These are phyloP conservation scores for Argyresthia albistria DNA, from an alignment of 2,888 invertebrate genomes.

Conservation along the genomic window DNA sequence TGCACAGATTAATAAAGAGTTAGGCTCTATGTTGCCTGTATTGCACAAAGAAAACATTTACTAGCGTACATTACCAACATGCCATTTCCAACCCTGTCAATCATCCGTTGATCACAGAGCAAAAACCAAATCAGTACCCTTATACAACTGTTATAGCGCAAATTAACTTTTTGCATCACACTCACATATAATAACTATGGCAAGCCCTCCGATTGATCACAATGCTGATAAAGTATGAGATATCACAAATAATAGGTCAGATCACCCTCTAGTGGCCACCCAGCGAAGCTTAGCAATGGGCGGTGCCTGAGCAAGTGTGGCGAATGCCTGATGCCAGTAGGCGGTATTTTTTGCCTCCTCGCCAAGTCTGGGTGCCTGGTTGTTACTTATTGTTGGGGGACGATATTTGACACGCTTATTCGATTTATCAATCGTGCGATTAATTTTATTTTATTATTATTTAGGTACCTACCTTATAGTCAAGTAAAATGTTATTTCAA, in stretches of 20 bases:
- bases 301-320: conserved; percentile 9
- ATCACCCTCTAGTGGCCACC: conserved; percentile 7
- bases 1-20: too few species aligned
- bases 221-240: not conserved
- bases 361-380: conserved; percentile 2
- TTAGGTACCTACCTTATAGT: too few species aligned
- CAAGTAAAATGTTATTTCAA: too few species aligned
- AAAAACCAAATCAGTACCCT: too few species aligned
- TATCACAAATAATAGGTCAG: not conserved
- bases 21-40: too few species aligned
- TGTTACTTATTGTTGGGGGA: not conserved
- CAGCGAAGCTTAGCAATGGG: conserved; percentile 6
- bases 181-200: too few species aligned
- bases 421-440: too few species aligned
- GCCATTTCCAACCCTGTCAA: too few species aligned
- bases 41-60: too few species aligned
- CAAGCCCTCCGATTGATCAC: not conserved
- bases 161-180: not conserved
- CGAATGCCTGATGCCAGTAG: conserved; percentile 13
- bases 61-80: too few species aligned
- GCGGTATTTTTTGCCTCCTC: conserved; percentile 18
- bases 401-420: not conserved
- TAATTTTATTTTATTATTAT: too few species aligned
- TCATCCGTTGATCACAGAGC: too few species aligned
- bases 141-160: not conserved